Evolutionary conservation across 2,113 vertebrate genomes (phyloP), one percentile per base, ranked within the genome.

Genomic region (Pseudorhombus dupliciocellatus): DNA sequence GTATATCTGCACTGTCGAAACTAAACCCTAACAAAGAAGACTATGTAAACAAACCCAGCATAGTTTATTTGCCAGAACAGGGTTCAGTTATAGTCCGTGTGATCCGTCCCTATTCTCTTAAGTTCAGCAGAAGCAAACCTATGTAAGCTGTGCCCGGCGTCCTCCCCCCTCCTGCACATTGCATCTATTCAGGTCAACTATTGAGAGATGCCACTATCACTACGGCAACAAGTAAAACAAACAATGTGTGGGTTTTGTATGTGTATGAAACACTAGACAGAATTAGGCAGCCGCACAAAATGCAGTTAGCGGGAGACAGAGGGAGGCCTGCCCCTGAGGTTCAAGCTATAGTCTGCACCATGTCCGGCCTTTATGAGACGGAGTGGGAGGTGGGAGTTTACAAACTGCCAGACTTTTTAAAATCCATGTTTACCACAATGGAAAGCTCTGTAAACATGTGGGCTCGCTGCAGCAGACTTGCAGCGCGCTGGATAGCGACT

Each of bases 181-280:
- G 44, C 67, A 74, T 84, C 72, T 89, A 87, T 89, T 88, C 73
- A 90, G 85, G 83, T 90, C 89, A 86, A 75, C 85, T 74, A 83
- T 65, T 78, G 80, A 87, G 87, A 72, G 85, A 90, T 90, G 90
- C 85, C 85, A 89, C 79, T 73, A 81, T 94, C 82, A 34, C 92
- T 52, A 77, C 52, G 84, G 91, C 88, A 93, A 94, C 91, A 64
- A 76, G 86, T 90, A 66, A 91, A 92, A 94, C 92, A 94, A 94
- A 94, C 93, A 94, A 81, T 78, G 92, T 74, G 88, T 92, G 90
- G 88, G 90, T 85, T 93, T 89, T 91, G 83, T 80, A 66, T 83
- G 86, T 64, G 71, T 87, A 84, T 92, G 93, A 93, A 93, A 93
- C 87, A 87, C 85, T 89, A 92, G 85, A 92, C 84, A 76, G 68